Base-by-base conservation (phyloP, 1,140 invertebrate species). In the Diplogasteroides magnus region DNA sequence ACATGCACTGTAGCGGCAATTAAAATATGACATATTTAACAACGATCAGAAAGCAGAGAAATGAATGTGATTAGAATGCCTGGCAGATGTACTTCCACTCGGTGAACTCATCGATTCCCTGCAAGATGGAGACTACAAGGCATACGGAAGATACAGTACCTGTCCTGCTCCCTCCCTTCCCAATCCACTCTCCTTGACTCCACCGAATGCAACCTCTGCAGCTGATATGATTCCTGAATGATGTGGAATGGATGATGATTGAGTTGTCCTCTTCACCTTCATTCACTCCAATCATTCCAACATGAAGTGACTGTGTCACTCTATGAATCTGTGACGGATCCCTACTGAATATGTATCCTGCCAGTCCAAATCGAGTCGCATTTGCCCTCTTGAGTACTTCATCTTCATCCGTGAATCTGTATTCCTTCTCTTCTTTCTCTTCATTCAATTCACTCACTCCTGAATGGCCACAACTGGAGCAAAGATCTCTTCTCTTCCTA, bases 161-260 rank as follows among this genome's bases (percentile, higher is more conserved):
- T 97, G 91, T 77, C 87, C 88, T 25, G 92, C 94, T 0, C 96
- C 96, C 85, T 99, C 96, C 60, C 94, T 87, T 0, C 96, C 96
- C 60, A 98, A 86, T 14, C 97, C 97, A 14, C 93, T 97, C 84
- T 99, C 91, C 85, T 98, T 99, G 14, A 97, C 86, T 1, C 97
- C 97, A 25, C 97, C 96, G 80, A 89, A 98, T 32, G 95, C 90
- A 64, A 90, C 91, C 86, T 98, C 95, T 1, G 90, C 87, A n/a
- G 89, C 87, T 1, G 93, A 95, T 64, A 98, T 90, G 0, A 95
- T 84, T 1, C 93, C 77, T 78, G 31, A 64, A 78, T n/a, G n/a
- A n/a, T n/a, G n/a, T n/a, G n/a, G n/a, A 63, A 23, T 23, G 23
- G n/a, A n/a, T n/a, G n/a, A n/a, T n/a, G n/a, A 23, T 19, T 23